A percentile compares a stretch with the other conserved stretches of the same genome.
phyloP scores from a whole-genome alignment of 1,140 invertebrate genomes.

The Hypsibius dujardini region DNA sequence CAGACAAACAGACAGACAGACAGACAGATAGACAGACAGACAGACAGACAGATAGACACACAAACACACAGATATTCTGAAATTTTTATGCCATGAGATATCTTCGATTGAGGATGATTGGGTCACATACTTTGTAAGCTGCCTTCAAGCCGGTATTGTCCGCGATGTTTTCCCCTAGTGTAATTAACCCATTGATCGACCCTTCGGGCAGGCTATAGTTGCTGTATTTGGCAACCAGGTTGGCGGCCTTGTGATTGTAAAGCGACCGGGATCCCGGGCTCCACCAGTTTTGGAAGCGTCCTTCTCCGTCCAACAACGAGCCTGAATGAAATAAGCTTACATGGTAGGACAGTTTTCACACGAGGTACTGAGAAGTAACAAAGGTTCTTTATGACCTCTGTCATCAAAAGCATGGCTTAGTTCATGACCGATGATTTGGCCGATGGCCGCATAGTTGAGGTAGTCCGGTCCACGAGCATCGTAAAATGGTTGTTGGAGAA shows the following conservation, averaged over 20 bases:
- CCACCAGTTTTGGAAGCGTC: not conserved
- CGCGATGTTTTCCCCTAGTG: slow-evolving; percentile 4
- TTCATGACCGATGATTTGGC: slow-evolving; percentile 86
- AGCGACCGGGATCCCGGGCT: not conserved
- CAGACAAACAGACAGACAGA: too few relatives aligned
- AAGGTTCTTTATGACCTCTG: too few relatives aligned
- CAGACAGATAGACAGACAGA: too few relatives aligned
- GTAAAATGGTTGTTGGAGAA: slow-evolving; percentile 82
- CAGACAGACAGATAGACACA: too few relatives aligned
- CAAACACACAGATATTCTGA: too few relatives aligned
- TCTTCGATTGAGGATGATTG: too few relatives aligned
- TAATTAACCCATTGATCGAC: not conserved
- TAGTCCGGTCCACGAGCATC: slow-evolving; percentile 62
- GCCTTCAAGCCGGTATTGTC: not conserved
- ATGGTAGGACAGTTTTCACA: too few relatives aligned
- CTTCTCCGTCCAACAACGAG: too few relatives aligned
- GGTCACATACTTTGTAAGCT: too few relatives aligned
- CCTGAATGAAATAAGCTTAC: too few relatives aligned
- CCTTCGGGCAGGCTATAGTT: not conserved
- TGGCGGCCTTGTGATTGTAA: not conserved
- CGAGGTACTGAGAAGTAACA: too few relatives aligned
- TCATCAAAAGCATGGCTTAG: slow-evolving; percentile 89
- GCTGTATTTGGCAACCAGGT: not conserved
- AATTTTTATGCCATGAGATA: too few relatives aligned
- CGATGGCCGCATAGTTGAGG: slow-evolving; percentile 87